phyloP scores from a whole-genome alignment of 2,113 vertebrate species.

The Nettapus auritus region DNA sequence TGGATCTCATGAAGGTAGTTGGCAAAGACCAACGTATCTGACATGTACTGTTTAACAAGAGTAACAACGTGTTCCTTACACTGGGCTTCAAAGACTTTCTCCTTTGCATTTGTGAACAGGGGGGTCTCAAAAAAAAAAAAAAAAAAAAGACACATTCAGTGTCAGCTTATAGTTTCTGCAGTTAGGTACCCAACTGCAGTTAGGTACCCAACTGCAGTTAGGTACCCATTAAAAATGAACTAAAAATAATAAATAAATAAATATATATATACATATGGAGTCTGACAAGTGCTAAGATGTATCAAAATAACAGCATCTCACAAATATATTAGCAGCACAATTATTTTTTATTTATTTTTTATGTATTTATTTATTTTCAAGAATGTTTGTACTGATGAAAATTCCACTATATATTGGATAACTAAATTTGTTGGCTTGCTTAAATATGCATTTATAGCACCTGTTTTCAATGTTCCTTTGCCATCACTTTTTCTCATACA shows the following conservation, averaged over 20 bases:
- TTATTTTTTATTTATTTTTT: background rate
- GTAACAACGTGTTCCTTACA: background rate
- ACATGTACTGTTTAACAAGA: background rate
- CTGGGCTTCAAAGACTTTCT: background rate
- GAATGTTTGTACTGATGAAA: background rate
- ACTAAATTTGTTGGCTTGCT: background rate
- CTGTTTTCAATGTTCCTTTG: background rate
- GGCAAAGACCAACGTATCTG: background rate
- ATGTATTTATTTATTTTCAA: background rate
- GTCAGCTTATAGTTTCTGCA: background rate
- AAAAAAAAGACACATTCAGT: background rate
- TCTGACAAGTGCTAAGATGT: background rate
- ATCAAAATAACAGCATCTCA: background rate
- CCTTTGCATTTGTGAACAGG: background rate
- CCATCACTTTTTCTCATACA: background rate
- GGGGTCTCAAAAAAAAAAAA: background rate
- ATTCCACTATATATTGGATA: background rate
- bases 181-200: background rate
- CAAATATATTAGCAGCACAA: background rate
- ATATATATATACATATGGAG: background rate
- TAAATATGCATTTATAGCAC: background rate
- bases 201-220: background rate
- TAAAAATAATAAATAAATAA: background rate
- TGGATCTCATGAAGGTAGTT: background rate
- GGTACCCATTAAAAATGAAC: background rate